phyloP scores from a whole-genome alignment of 1,140 invertebrate genomes.

The Zaprionus kolodkinae region DNA sequence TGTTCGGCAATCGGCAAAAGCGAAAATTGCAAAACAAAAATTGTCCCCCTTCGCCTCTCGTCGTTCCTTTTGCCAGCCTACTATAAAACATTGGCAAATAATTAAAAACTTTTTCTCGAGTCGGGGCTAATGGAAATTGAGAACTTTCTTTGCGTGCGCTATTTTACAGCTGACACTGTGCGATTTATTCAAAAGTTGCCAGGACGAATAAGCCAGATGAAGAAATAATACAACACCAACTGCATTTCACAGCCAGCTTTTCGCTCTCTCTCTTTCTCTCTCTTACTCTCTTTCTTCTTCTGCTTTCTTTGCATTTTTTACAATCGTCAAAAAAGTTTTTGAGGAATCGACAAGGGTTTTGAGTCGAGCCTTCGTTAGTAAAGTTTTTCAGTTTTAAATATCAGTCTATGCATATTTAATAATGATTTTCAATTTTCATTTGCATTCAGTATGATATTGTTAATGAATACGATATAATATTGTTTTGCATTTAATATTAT shows the following conservation, averaged over 20 bases:
- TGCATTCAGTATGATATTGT: background rate
- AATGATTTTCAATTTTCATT: background rate
- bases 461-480: no score
- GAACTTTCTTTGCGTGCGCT: conserved; percentile 39
- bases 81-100: conserved; percentile 74
- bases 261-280: background rate
- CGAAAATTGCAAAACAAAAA: conserved; percentile 55
- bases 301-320: background rate
- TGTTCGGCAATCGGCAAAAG: conserved; percentile 37
- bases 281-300: background rate
- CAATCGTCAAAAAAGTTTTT: background rate
- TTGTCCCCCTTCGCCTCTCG: conserved; percentile 32
- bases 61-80: conserved; percentile 11
- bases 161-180: conserved; percentile 57
- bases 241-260: conserved; percentile 4
- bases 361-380: background rate
- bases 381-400: background rate
- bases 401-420: background rate
- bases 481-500: no score
- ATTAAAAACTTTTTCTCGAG: conserved; percentile 73
- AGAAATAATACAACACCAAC: conserved; percentile 15
- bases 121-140: conserved; percentile 71
- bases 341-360: background rate
- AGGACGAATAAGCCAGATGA: conserved; percentile 10
- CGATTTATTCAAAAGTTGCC: conserved; percentile 44